A percentile compares a stretch with the other conserved stretches of the same genome.
These are phyloP conservation scores for Phaonia tiefii DNA, from an alignment of 2,888 invertebrate species.

Conservation along the genomic window DNA sequence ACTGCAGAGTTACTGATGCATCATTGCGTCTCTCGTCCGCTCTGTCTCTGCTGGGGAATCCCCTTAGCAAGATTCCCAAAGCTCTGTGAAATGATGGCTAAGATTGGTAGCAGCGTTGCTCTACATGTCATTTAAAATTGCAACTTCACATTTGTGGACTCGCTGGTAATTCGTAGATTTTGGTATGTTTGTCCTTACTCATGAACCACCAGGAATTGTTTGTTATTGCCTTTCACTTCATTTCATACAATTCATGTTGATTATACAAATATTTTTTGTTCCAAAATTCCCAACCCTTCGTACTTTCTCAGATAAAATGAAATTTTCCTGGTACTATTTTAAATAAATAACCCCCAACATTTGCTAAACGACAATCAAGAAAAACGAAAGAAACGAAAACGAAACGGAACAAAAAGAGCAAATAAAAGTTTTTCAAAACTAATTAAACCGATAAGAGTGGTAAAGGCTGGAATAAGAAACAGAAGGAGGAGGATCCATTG, in stretches of 20 bases:
- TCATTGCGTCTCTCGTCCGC: neutral
- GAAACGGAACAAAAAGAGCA: constrained; percentile 57
- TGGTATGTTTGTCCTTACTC: constrained; percentile 9
- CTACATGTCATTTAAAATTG: constrained; percentile 62
- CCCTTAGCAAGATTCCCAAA: no score
- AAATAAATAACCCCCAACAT: constrained; percentile 24
- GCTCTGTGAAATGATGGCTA: neutral
- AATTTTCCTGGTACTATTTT: constrained; percentile 13
- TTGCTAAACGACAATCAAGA: constrained; percentile 24
- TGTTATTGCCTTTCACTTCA: constrained; percentile 53
- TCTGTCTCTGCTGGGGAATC: neutral
- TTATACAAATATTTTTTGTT: constrained; percentile 37
- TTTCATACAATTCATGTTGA: constrained; percentile 52
- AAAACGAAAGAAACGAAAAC: neutral
- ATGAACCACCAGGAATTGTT: constrained; percentile 18
- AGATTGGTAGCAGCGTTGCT: constrained; percentile 26
- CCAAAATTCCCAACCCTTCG: neutral
- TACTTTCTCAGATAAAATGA: constrained; percentile 6
- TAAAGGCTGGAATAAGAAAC: constrained; percentile 53
- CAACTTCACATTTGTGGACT: constrained; percentile 46
- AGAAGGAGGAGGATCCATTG: constrained; percentile 48
- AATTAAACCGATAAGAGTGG: constrained; percentile 71
- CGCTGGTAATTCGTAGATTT: constrained; percentile 17
- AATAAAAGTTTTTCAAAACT: constrained; percentile 70
- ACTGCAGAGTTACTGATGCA: neutral